phyloP scores from a whole-genome alignment of 2,888 invertebrate species.

The Terebella lapidaria region DNA sequence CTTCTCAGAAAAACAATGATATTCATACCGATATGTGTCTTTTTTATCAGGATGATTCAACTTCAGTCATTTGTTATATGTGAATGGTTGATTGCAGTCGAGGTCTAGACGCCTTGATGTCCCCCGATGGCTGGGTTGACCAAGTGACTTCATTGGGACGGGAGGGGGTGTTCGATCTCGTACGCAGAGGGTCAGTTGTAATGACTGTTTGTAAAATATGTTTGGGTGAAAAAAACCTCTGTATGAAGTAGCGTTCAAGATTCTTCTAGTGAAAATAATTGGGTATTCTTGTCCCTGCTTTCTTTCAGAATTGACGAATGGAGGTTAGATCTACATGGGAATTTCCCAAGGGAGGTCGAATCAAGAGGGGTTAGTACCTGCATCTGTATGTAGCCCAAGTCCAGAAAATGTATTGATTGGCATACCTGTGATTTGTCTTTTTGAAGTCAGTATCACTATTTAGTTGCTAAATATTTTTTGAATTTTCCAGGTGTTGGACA shows the following conservation, averaged over 20 bases:
- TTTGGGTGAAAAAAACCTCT: background rate
- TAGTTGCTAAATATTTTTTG: too few relatives aligned
- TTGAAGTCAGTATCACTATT: too few relatives aligned
- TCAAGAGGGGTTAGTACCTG: slow-evolving; percentile 39
- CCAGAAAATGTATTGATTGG: too few relatives aligned
- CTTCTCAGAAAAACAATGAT: too few relatives aligned
- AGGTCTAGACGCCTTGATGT: slow-evolving; percentile 49
- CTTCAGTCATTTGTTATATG: background rate
- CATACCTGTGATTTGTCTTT: too few relatives aligned
- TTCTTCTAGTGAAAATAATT: background rate
- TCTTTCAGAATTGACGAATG: slow-evolving; percentile 29
- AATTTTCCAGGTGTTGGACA: slow-evolving; percentile 45
- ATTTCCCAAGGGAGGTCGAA: slow-evolving; percentile 51
- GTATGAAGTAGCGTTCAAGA: background rate
- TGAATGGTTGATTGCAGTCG: slow-evolving; percentile 11
- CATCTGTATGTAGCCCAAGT: too few relatives aligned
- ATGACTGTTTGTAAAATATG: background rate
- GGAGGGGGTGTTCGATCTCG: slow-evolving; percentile 54
- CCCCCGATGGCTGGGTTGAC: slow-evolving; percentile 55
- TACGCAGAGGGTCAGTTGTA: slow-evolving; percentile 49
- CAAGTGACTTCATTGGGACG: slow-evolving; percentile 54
- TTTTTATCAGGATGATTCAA: too few relatives aligned
- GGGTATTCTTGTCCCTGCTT: background rate
- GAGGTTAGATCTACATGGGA: slow-evolving; percentile 50
- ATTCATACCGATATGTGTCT: too few relatives aligned